A percentile compares a stretch with the other conserved stretches of the same genome.
Evolutionary conservation across 2,113 vertebrate species (phyloP).

Genomic region (Gopherus flavomarginatus): DNA sequence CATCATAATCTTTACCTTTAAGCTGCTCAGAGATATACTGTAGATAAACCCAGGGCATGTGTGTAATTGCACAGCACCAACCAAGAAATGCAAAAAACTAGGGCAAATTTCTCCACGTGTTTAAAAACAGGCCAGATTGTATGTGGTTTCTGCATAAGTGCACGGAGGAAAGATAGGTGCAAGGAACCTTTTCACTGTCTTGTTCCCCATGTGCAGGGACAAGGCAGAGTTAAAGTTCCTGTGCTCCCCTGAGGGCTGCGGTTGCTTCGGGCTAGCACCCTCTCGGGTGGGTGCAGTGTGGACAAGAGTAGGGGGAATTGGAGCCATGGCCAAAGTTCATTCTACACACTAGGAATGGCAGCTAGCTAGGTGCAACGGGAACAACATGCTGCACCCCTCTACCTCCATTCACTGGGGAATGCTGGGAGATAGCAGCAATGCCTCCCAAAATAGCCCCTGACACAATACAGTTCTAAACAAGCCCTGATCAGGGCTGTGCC

Average conservation of each 20-base stretch:
- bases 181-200: neutral
- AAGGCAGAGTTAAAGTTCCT: neutral
- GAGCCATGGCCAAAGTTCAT: neutral
- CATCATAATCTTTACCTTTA: neutral
- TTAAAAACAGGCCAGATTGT: neutral
- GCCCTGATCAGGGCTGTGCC: neutral
- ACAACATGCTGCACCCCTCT: neutral
- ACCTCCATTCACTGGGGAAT: neutral
- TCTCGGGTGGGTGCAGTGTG: neutral
- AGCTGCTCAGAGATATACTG: neutral
- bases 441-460: neutral
- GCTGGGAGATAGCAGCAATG: neutral
- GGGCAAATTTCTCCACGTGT: neutral
- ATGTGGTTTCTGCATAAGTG: neutral
- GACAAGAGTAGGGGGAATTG: neutral
- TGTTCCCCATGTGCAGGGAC: neutral
- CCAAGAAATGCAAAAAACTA: neutral
- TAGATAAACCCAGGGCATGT: fast-evolving
- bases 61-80: neutral
- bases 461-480: neutral
- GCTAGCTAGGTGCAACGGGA: fast-evolving
- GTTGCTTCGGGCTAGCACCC: neutral
- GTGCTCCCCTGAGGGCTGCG: fast-evolving
- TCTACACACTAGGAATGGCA: neutral
- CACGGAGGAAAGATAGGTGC: neutral